phyloP scores from a whole-genome alignment of 2,888 invertebrate genomes.

The Cephus rjabovi region DNA sequence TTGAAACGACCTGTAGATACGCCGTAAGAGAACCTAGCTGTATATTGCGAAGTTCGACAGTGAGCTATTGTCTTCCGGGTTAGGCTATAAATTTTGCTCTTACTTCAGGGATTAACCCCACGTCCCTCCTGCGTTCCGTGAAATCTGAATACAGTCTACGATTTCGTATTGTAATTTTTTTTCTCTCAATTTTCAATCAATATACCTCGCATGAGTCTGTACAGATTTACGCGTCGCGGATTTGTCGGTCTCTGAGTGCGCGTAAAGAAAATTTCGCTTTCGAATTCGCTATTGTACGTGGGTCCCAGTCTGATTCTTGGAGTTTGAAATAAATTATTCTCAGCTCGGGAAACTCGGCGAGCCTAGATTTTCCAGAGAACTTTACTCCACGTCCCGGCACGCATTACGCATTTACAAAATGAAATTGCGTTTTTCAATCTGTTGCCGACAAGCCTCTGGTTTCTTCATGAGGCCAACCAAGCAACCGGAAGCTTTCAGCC shows the following conservation, averaged over 20 bases:
- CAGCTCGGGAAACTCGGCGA: slow-evolving; percentile 6
- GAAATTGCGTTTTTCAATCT: slow-evolving; percentile 52
- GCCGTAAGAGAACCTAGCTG: background rate
- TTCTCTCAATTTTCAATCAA: background rate
- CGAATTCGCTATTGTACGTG: background rate
- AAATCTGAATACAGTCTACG: background rate
- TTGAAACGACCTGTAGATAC: background rate
- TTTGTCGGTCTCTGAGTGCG: background rate
- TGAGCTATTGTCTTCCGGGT: background rate
- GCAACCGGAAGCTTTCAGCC: background rate
- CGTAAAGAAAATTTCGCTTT: background rate
- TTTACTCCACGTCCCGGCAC: slow-evolving; percentile 17
- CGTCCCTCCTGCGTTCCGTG: background rate
- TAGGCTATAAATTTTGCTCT: background rate
- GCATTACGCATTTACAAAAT: slow-evolving; percentile 54
- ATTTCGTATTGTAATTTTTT: background rate
- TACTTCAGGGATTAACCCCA: background rate
- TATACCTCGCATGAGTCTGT: background rate
- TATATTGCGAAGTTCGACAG: background rate
- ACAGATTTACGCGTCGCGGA: background rate
- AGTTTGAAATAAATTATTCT: background rate
- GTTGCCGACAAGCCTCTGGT: slow-evolving; percentile 20
- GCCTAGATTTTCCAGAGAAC: background rate
- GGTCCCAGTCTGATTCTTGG: background rate
- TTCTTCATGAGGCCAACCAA: slow-evolving; percentile 16